Evolutionary conservation across 2,888 invertebrate species (phyloP).

Genomic region (Plagodis pulveraria): DNA sequence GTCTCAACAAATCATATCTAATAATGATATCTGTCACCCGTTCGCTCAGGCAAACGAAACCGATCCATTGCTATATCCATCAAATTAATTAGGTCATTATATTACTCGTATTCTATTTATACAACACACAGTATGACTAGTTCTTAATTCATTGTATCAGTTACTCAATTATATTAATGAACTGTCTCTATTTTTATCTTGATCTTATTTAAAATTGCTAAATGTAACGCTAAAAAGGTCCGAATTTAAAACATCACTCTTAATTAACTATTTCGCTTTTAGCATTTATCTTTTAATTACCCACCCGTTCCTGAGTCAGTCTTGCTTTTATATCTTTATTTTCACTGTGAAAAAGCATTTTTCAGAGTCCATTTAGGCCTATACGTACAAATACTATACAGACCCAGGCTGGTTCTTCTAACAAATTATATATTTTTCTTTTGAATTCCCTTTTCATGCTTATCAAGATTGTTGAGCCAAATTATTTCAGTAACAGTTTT

Average conservation of each 20-base stretch:
- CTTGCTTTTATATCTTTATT: slow-evolving; percentile 18
- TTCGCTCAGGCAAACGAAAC: slow-evolving; percentile 10
- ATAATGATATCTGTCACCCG: slow-evolving; percentile 24
- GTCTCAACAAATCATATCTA: slow-evolving; percentile 23
- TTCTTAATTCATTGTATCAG: slow-evolving; percentile 9
- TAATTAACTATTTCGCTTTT: slow-evolving; percentile 28
- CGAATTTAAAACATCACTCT: slow-evolving; percentile 25
- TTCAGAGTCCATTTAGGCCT: neutral
- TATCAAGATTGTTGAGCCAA: too few relatives aligned
- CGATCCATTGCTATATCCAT: slow-evolving; percentile 21
- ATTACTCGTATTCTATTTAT: slow-evolving; percentile 33
- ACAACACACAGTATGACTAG: slow-evolving; percentile 11
- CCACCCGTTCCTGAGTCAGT: slow-evolving; percentile 13
- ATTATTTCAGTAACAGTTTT: too few relatives aligned
- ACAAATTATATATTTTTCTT: neutral
- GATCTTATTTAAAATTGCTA: slow-evolving; percentile 5
- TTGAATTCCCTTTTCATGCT: neutral
- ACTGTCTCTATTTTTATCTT: slow-evolving; percentile 21
- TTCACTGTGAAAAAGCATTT: slow-evolving; percentile 16
- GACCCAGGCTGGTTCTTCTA: too few relatives aligned
- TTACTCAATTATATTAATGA: slow-evolving; percentile 22
- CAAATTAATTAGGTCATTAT: slow-evolving; percentile 29
- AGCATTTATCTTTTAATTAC: slow-evolving; percentile 28
- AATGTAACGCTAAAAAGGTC: slow-evolving; percentile 13
- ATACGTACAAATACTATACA: too few relatives aligned